Conservation (phyloP, 2,113 vertebrate genomes). For the Lycocorax pyrrhopterus region DNA sequence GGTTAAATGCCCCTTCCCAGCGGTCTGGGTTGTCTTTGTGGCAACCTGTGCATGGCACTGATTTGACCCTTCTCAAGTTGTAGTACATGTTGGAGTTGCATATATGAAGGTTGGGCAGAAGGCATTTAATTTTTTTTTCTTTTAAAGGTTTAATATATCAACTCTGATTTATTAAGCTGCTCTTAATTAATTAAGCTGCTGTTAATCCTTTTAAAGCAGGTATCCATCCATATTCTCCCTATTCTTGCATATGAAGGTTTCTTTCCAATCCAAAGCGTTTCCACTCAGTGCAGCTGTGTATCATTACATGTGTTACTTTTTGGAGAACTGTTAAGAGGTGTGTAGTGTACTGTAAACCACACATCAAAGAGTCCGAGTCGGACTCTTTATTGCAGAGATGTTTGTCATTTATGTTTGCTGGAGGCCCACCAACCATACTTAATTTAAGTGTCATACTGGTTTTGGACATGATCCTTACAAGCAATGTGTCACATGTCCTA, state of each 20-base stretch:
- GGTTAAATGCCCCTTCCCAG: neutral
- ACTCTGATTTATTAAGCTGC: neutral
- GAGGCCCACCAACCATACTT: neutral
- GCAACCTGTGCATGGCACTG: neutral
- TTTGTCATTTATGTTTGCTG: neutral
- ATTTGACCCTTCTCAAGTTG: neutral
- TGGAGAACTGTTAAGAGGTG: neutral
- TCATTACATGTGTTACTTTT: neutral
- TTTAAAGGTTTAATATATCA: neutral
- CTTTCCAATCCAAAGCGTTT: neutral
- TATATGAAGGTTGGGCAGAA: neutral
- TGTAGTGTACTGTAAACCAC: neutral
- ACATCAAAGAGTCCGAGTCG: neutral
- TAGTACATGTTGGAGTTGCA: neutral
- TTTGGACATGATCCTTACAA: neutral
- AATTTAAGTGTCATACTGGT: neutral
- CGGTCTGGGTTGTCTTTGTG: neutral
- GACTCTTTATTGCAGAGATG: rapidly evolving
- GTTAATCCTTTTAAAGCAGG: neutral
- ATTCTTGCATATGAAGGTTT: neutral
- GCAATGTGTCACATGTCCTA: neutral
- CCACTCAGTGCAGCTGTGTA: neutral
- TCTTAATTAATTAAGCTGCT: neutral
- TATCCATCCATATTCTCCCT: neutral
- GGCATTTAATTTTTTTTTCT: neutral